phyloP scores from a whole-genome alignment of 2,888 invertebrate species.

The Mesoligia furuncula region DNA sequence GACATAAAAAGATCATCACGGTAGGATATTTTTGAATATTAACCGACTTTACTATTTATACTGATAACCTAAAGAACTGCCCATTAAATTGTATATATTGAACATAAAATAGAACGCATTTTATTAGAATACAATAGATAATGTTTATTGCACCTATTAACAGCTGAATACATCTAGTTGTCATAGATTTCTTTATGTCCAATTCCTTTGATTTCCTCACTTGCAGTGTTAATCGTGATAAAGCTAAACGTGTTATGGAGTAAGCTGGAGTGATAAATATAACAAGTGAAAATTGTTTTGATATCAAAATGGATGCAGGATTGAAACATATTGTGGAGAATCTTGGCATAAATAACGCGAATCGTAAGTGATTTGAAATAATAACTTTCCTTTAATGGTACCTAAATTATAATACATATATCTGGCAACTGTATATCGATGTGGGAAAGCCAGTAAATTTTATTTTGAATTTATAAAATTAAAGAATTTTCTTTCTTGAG shows the following conservation, averaged over 20 bases:
- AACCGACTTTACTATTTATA: neutral
- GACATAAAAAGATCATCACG: neutral
- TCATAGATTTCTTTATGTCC: constrained; percentile 44
- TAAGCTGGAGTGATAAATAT: constrained; percentile 3
- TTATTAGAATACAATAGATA: constrained; percentile 72
- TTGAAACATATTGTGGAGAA: constrained; percentile 54
- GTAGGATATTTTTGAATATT: neutral
- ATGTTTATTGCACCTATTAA: constrained; percentile 28
- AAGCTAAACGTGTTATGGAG: constrained; percentile 46
- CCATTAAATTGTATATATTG: constrained; percentile 22
- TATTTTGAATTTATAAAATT: neutral
- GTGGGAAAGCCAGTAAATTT: neutral
- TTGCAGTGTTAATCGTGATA: constrained; percentile 32
- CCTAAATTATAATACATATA: neutral
- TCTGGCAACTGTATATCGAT: neutral
- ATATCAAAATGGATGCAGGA: constrained; percentile 44
- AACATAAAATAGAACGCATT: constrained; percentile 49
- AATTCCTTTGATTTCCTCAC: constrained; percentile 39
- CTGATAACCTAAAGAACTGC: neutral
- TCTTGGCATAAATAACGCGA: constrained; percentile 8
- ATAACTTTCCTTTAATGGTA: neutral
- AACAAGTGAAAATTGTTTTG: constrained; percentile 9
- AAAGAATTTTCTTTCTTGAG: neutral
- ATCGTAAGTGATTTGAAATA: constrained; percentile 35
- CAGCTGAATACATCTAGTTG: constrained; percentile 44